These are phyloP conservation scores for Drosophila anceps DNA, from an alignment of 2,888 invertebrate genomes.

Conservation along the genomic window DNA sequence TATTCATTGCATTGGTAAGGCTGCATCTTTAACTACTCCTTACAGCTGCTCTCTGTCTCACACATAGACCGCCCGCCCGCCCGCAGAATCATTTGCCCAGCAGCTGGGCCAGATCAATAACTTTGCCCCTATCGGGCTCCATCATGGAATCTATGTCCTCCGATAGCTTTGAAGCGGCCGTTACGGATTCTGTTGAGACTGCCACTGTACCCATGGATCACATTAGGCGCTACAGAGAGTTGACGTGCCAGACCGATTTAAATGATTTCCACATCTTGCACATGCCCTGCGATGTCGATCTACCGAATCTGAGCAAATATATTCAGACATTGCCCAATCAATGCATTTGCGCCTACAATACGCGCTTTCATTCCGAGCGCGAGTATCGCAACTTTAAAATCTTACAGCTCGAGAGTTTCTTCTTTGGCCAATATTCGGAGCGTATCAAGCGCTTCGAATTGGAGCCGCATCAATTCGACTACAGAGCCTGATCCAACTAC, in stretches of 20 bases:
- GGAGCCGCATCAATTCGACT: conserved; percentile 89
- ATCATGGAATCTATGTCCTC: not conserved
- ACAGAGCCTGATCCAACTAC: conserved; percentile 80
- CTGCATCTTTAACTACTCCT: not conserved
- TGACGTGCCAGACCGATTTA: not conserved
- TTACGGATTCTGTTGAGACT: not conserved
- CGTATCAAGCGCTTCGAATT: conserved; percentile 85
- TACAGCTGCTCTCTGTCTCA: not conserved
- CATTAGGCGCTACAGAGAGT: conserved; percentile 21
- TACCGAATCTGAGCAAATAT: not conserved
- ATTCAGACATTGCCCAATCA: conserved; percentile 40
- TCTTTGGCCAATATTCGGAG: conserved; percentile 51
- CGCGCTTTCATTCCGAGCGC: conserved; percentile 15
- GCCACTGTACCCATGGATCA: conserved; percentile 7
- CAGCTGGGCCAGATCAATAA: conserved; percentile 19
- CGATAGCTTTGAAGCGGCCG: not conserved
- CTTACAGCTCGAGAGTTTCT: conserved; percentile 47
- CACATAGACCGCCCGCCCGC: not conserved
- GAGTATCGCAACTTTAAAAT: conserved; percentile 40
- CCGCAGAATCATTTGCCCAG: conserved; percentile 3
- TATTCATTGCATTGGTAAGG: conserved; percentile 19
- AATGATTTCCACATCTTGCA: conserved; percentile 30
- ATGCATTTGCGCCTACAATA: conserved; percentile 42
- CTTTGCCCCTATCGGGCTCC: not conserved
- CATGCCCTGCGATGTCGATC: conserved; percentile 49